phyloP scores from a whole-genome alignment of 2,797 vertebrate genomes.

The Alca torda region DNA sequence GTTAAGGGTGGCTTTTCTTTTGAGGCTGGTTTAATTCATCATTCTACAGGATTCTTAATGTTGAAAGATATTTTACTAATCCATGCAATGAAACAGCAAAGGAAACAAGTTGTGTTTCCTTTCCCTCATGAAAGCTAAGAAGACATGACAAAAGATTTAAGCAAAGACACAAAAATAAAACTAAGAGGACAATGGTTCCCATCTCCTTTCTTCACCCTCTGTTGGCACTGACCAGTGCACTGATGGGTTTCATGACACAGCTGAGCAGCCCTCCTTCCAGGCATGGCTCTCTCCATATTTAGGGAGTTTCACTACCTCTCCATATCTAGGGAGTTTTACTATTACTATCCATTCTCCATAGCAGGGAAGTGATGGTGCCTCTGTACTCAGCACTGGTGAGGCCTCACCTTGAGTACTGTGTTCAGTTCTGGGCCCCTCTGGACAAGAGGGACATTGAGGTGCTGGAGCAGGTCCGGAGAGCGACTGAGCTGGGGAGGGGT shows the following conservation, averaged over 20 bases:
- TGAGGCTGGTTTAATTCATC: neutral
- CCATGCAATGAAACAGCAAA: neutral
- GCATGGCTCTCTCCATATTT: neutral
- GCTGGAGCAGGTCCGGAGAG: too few relatives aligned
- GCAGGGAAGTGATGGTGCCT: too few relatives aligned
- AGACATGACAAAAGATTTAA: neutral
- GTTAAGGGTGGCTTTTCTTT: neutral
- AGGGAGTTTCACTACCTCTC: too few relatives aligned
- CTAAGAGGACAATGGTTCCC: neutral
- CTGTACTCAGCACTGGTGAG: too few relatives aligned
- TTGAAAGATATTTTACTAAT: neutral
- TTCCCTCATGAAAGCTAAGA: neutral
- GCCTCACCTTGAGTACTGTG: too few relatives aligned
- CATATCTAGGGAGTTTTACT: too few relatives aligned
- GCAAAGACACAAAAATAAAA: neutral
- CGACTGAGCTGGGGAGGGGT: too few relatives aligned
- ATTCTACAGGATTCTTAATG: neutral
- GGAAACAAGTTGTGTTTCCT: neutral
- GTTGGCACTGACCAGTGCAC: neutral
- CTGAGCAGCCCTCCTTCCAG: neutral
- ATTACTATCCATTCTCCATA: too few relatives aligned
- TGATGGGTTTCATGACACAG: neutral
- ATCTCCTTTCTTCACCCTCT: neutral
- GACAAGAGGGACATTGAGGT: too few relatives aligned
- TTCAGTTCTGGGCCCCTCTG: too few relatives aligned